Base-by-base conservation (phyloP, 1,140 invertebrate genomes). In the Lineus longissimus region DNA sequence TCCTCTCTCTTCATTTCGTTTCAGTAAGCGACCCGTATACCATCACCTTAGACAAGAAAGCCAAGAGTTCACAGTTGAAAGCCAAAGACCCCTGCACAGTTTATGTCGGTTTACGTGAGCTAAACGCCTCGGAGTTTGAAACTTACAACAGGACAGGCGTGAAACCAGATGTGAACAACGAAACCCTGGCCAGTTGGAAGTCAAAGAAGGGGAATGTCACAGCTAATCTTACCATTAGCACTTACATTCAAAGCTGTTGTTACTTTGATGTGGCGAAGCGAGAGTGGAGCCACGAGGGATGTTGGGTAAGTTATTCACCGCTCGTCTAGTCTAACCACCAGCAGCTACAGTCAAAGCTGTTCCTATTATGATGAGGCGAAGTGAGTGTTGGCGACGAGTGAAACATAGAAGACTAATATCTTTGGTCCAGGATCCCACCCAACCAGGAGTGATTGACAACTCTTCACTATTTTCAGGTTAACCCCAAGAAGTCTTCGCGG, bases 291-390 rank as follows among this genome's bases (percentile, higher is more conserved):
- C 63, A 67, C 0, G 57, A 74, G 19, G 74, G 75, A 17, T 74
- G 74, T 36, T 55, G 62, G 54, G 74, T 80, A 64, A 67, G 64
- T 36, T 36, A n/a, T n/a, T n/a, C n/a, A n/a, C n/a, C n/a, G n/a
- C n/a, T n/a, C n/a, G n/a, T n/a, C n/a, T n/a, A n/a, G n/a, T n/a
- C n/a, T n/a, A n/a, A n/a, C n/a, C n/a, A n/a, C n/a, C n/a, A n/a
- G n/a, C n/a, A n/a, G n/a, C n/a, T n/a, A n/a, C n/a, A n/a, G n/a
- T n/a, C n/a, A n/a, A n/a, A n/a, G n/a, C n/a, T n/a, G n/a, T n/a
- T n/a, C n/a, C n/a, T n/a, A n/a, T n/a, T n/a, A n/a, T n/a, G n/a
- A n/a, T n/a, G n/a, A n/a, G n/a, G n/a, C n/a, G n/a, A n/a, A n/a
- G n/a, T n/a, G n/a, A n/a, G n/a, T n/a, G n/a, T n/a, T n/a, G n/a